Base-by-base conservation (phyloP, 2,113 vertebrate species). In the Oncorhynchus masou region DNA sequence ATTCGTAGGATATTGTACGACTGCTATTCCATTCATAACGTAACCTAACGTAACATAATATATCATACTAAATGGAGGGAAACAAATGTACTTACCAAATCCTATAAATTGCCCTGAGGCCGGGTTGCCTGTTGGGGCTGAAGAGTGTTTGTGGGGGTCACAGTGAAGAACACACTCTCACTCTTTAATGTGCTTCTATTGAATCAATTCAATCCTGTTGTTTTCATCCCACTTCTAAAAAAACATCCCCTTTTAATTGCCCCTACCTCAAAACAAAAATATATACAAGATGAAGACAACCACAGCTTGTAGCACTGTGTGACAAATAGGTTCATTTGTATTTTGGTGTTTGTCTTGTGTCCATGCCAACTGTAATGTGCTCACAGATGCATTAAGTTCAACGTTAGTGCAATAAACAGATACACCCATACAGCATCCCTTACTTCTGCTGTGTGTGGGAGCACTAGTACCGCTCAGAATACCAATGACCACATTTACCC, bases 141-240 rank as follows among this genome's bases (percentile, higher is more conserved):
- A 22, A 71, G 90, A 87, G 82, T 83, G 48, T 54, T n/a, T 54
- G 11, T 2, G 16, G 19, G 31, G 34, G 83, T 87, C 80, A 45
- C 79, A 74, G 80, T 79, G 75, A 82, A 84, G 84, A 62, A 75
- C 70, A 83, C 76, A 73, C 78, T 74, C 79, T 78, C 84, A 54
- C 88, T 86, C 84, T 86, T 87, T 64, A 57, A 70, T 29, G 75
- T 77, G 51, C 51, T 73, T 68, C 76, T 70, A 81, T 81, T 88
- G 89, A 91, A 82, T 89, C 88, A 86, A 85, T 79, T 77, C 80
- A 64, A 77, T 83, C 60, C 59, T 75, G 77, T 22, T 72, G 54
- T 70, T 71, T 75, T 79, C 78, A 79, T 84, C 79, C 79, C 79
- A 16, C 76, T 31, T 27, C 79, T 57, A 20, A 57, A 57, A 57